phyloP scores from a whole-genome alignment of 1,140 invertebrate genomes.

The Pentalonia nigronervosa region DNA sequence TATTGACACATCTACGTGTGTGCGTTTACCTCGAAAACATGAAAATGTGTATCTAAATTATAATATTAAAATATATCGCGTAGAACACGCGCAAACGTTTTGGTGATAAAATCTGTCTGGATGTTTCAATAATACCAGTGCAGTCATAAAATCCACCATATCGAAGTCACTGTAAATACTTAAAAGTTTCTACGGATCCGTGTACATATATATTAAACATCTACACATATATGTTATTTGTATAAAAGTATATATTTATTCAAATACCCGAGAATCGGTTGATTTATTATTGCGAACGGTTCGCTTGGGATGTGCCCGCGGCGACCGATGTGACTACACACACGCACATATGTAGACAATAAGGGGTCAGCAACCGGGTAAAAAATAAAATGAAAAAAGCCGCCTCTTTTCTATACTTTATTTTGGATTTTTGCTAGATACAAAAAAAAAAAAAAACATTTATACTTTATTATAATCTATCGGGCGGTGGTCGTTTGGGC shows the following conservation, averaged over 20 bases:
- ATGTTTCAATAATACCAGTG: conserved; percentile 21
- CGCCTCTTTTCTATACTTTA: not conserved
- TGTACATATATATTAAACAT: not conserved
- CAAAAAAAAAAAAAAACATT: not conserved
- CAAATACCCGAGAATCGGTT: conserved; percentile 13
- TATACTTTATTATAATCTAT: not conserved
- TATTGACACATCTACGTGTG: not conserved
- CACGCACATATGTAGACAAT: not conserved
- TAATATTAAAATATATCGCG: not conserved
- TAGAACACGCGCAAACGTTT: not conserved
- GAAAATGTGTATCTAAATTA: not conserved
- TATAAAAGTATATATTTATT: not conserved
- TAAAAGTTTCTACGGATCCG: not conserved
- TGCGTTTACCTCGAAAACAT: not conserved
- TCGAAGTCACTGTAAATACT: conserved; percentile 29
- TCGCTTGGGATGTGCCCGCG: not conserved
- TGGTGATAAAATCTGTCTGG: not conserved
- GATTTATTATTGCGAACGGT: conserved; percentile 34
- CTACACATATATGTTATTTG: too few relatives aligned
- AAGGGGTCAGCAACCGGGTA: not conserved
- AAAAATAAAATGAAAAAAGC: not conserved
- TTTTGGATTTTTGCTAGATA: not conserved
- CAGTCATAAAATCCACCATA: not conserved
- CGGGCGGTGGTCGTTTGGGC: too few relatives aligned
- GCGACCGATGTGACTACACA: not conserved